Conservation (phyloP, 2,797 vertebrate genomes). For the Muscicapa comitata region DNA sequence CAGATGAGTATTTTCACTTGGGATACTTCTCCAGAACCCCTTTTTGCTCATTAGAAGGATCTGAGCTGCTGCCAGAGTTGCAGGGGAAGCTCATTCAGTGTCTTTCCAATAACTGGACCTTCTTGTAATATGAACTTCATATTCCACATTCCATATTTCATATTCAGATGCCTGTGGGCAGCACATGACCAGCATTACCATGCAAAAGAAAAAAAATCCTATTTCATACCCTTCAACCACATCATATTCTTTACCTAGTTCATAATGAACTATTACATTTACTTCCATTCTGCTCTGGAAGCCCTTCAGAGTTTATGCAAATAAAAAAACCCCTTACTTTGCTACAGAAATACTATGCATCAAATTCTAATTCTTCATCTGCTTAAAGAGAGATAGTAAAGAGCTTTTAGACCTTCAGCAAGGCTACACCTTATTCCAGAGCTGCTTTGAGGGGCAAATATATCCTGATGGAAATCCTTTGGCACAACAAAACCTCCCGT, state of each 20-base stretch:
- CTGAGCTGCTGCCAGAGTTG: background rate
- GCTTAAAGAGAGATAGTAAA: background rate
- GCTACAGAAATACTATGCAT: background rate
- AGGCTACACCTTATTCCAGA: constrained; percentile 12
- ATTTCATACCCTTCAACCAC: background rate
- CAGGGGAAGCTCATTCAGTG: background rate
- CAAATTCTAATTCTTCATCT: constrained; percentile 42
- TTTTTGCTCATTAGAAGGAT: background rate
- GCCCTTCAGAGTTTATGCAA: constrained; percentile 26
- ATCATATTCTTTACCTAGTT: background rate
- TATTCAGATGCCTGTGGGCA: background rate
- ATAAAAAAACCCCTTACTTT: background rate
- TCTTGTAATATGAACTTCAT: background rate
- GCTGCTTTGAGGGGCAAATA: constrained; percentile 35
- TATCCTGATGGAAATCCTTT: background rate
- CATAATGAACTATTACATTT: background rate
- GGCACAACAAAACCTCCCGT: constrained; percentile 22
- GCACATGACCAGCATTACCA: background rate
- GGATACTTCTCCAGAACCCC: background rate
- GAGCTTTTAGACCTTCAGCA: constrained; percentile 12
- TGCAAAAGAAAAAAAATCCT: background rate
- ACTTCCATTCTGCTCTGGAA: constrained; percentile 11
- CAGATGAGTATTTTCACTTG: background rate
- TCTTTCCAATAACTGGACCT: background rate
- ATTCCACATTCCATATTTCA: too few species aligned